These are phyloP conservation scores for Xiphydria camelus DNA, from an alignment of 2,888 invertebrate genomes.

Conservation along the genomic window DNA sequence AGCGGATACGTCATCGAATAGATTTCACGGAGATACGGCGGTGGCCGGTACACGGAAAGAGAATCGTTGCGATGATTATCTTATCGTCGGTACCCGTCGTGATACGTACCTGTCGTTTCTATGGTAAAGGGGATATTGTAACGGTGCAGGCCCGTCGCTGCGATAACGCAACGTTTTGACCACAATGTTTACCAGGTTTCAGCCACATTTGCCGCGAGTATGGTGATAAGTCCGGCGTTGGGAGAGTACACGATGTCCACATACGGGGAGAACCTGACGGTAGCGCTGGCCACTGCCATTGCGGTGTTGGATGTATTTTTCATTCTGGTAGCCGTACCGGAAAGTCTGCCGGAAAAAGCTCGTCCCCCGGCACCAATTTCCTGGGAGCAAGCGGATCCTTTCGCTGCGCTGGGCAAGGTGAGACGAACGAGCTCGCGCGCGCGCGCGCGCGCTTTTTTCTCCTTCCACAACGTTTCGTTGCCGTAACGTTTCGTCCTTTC, in stretches of 20 bases:
- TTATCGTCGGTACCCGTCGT: too few relatives aligned
- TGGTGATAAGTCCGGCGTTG: constrained; percentile 97
- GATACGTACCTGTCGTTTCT: too few relatives aligned
- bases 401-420: constrained; percentile 68
- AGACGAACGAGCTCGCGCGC: too few relatives aligned
- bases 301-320: constrained; percentile 97
- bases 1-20: too few relatives aligned
- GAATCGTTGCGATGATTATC: too few relatives aligned
- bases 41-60: too few relatives aligned
- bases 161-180: not conserved
- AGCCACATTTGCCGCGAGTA: constrained; percentile 98
- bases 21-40: too few relatives aligned
- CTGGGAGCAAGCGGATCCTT: constrained; percentile 99
- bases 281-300: constrained; percentile 93
- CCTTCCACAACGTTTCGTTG: too few relatives aligned
- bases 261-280: constrained; percentile 73
- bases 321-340: constrained; percentile 96
- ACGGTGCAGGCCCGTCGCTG: too few relatives aligned
- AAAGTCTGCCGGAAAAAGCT: constrained; percentile 95
- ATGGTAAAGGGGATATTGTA: too few relatives aligned
- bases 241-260: constrained; percentile 87
- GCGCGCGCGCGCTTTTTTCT: too few relatives aligned
- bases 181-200: constrained; percentile 64
- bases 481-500: not conserved
- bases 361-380: constrained; percentile 78